phyloP scores from a whole-genome alignment of 2,797 vertebrate genomes.

The Amblyopsis hoosieri region DNA sequence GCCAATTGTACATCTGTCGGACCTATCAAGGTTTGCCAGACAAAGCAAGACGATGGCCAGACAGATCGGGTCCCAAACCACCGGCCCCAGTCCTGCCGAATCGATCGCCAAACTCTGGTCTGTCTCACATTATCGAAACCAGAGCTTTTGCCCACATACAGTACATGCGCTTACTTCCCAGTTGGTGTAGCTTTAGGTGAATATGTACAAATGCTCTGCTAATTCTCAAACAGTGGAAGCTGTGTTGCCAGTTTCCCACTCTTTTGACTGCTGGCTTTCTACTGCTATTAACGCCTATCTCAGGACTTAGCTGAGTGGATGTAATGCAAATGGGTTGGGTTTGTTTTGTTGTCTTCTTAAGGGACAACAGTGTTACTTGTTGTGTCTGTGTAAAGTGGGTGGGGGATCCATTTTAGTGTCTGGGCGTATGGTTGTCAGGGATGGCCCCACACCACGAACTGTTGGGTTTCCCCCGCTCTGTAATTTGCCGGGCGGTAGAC shows the following conservation, averaged over 20 bases:
- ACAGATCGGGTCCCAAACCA: not conserved
- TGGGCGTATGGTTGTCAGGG: conserved; percentile 24
- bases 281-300: conserved; percentile 9
- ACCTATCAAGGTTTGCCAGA: not conserved
- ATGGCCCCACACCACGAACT: conserved; percentile 8
- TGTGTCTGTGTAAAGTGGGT: conserved; percentile 2
- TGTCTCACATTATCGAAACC: not conserved
- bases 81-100: not conserved
- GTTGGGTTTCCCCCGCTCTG: conserved; percentile 48
- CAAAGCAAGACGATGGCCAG: not conserved
- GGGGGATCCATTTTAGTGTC: conserved; percentile 32
- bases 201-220: not conserved
- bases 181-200: not conserved
- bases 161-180: not conserved
- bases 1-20: not conserved
- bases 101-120: not conserved
- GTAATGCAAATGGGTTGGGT: not conserved
- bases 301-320: not conserved
- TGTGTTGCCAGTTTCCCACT: not conserved
- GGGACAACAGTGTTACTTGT: not conserved
- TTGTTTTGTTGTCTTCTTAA: not conserved
- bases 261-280: not conserved
- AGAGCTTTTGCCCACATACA: not conserved
- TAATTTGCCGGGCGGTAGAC: conserved; percentile 61
- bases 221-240: conserved; percentile 4